phyloP scores from a whole-genome alignment of 2,113 vertebrate species.

The Bothrops jararaca region DNA sequence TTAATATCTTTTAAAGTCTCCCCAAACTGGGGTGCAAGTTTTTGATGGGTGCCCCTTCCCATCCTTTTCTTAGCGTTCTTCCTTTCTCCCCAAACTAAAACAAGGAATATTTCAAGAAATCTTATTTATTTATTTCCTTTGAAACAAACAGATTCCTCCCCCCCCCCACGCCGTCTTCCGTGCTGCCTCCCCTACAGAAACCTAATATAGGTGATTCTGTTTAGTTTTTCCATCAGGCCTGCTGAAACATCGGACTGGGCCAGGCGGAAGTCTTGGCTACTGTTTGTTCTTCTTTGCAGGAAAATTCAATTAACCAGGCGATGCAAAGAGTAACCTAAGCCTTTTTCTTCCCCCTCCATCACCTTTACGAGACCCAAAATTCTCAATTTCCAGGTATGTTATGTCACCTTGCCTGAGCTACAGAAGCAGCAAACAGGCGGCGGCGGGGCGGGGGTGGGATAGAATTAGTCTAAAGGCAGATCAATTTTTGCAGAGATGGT shows the following conservation, averaged over 20 bases:
- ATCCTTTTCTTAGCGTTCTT: background rate
- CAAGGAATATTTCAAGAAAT: background rate
- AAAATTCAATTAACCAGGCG: conserved; percentile 25
- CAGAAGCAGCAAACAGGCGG: background rate
- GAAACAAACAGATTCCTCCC: background rate
- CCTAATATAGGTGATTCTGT: background rate
- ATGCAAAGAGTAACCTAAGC: background rate
- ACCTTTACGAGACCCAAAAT: background rate
- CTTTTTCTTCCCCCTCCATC: background rate
- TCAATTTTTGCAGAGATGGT: background rate
- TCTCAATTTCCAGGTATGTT: background rate
- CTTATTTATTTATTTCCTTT: background rate
- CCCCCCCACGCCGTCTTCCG: background rate
- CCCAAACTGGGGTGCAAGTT: too few relatives aligned
- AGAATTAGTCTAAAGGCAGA: background rate
- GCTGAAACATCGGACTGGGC: background rate
- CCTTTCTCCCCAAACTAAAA: background rate
- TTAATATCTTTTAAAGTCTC: too few relatives aligned
- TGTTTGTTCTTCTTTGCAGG: background rate
- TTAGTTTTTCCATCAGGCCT: background rate
- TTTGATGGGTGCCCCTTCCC: too few relatives aligned
- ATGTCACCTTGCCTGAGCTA: background rate
- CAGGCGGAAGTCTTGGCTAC: background rate
- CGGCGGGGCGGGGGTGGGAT: too few relatives aligned
- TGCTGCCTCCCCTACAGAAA: background rate